These are phyloP conservation scores for Lepidurus packardi DNA, from an alignment of 1,140 invertebrate genomes.

Conservation along the genomic window DNA sequence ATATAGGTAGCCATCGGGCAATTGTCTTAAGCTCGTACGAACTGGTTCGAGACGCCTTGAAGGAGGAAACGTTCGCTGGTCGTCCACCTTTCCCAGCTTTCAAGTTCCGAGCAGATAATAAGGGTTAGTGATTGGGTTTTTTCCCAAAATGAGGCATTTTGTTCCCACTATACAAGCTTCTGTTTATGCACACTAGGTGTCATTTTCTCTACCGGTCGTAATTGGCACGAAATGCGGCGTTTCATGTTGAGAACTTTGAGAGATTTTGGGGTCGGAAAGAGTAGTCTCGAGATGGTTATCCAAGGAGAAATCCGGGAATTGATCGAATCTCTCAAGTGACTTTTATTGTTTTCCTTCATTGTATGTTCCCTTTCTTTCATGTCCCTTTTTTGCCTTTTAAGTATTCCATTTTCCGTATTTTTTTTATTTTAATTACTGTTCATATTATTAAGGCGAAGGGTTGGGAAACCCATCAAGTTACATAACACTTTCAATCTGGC, in stretches of 20 bases:
- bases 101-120: background rate
- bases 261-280: slow-evolving; percentile 64
- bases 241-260: slow-evolving; percentile 62
- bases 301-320: slow-evolving; percentile 39
- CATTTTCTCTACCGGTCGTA: slow-evolving; percentile 43
- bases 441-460: slow-evolving; percentile 23
- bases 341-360: too few relatives aligned
- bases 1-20: background rate
- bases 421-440: background rate
- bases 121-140: background rate
- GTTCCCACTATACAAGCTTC: background rate
- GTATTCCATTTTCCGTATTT: too few relatives aligned
- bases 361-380: too few relatives aligned
- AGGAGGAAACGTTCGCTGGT: slow-evolving; percentile 34
- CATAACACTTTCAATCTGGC: slow-evolving; percentile 23
- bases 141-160: background rate
- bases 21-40: slow-evolving; percentile 32
- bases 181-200: slow-evolving; percentile 6
- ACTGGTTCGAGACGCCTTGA: slow-evolving; percentile 32
- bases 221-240: slow-evolving; percentile 65
- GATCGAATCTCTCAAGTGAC: slow-evolving; percentile 8
- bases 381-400: too few relatives aligned
- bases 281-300: slow-evolving; percentile 42
- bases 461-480: slow-evolving; percentile 25
- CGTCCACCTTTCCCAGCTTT: slow-evolving; percentile 25